These are phyloP conservation scores for Hippocampus comes DNA, from an alignment of 2,113 vertebrate species.

Conservation along the genomic window DNA sequence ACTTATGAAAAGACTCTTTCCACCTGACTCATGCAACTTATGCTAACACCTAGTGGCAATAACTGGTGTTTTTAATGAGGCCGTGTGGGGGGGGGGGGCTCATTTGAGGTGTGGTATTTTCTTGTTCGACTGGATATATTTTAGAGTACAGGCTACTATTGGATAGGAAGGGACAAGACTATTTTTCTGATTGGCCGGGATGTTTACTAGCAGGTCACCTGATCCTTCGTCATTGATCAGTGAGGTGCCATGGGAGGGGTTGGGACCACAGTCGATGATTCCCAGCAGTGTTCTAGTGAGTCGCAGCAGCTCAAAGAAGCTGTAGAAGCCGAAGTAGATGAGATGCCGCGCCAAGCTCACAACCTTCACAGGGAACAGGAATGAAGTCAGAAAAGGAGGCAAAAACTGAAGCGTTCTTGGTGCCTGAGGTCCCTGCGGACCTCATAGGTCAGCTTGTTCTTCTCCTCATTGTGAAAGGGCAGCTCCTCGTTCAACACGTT, in stretches of 20 bases:
- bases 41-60: too few relatives aligned
- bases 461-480: conserved; percentile 93
- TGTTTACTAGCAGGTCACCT: conserved; percentile 61
- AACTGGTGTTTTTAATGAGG: too few relatives aligned
- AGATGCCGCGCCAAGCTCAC: conserved; percentile 93
- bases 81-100: too few relatives aligned
- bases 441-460: conserved; percentile 98
- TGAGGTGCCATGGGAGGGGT: conserved; percentile 63
- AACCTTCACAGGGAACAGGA: conserved; percentile 71
- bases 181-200: too few relatives aligned
- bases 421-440: conserved; percentile 51
- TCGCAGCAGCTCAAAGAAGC: conserved; percentile 92
- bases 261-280: conserved; percentile 93
- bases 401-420: not conserved
- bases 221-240: conserved; percentile 77
- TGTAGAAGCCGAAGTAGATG: conserved; percentile 99
- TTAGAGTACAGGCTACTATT: not conserved
- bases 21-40: too few relatives aligned
- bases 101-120: not conserved
- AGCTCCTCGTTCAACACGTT: conserved; percentile 88
- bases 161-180: not conserved
- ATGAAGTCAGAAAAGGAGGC: not conserved
- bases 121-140: not conserved
- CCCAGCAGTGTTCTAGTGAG: conserved; percentile 90
- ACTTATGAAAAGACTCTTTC: too few relatives aligned